Conservation (phyloP, 2,797 vertebrate genomes). For the Silurus lanzhouensis region DNA sequence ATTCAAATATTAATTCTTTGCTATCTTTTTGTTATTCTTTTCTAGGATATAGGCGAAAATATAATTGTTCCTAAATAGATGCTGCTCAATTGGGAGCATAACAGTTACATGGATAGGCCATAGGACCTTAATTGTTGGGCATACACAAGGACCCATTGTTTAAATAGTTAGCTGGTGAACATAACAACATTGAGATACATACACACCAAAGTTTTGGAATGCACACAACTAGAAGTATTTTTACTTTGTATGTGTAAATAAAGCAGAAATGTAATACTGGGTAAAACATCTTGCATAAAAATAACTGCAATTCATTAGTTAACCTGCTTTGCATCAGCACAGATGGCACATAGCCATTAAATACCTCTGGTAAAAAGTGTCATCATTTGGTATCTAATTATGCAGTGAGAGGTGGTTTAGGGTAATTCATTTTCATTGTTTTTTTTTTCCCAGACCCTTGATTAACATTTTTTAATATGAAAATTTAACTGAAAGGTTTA, state of each 20-base stretch:
- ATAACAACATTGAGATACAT: not conserved
- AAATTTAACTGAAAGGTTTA: not conserved
- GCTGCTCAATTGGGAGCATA: not conserved
- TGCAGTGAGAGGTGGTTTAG: not conserved
- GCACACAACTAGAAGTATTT: not conserved
- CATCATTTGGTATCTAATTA: constrained; percentile 8
- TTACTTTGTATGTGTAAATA: not conserved
- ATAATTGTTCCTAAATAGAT: not conserved
- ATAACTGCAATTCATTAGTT: not conserved
- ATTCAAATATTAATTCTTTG: too few species aligned
- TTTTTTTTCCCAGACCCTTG: not conserved
- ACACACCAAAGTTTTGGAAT: not conserved
- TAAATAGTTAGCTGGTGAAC: not conserved
- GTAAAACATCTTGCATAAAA: not conserved
- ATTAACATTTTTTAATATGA: constrained; percentile 12
- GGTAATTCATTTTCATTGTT: not conserved
- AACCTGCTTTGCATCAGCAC: not conserved
- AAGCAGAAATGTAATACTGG: not conserved
- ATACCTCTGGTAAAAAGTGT: constrained; percentile 21
- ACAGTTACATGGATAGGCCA: not conserved
- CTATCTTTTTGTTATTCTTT: too few species aligned
- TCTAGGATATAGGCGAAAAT: too few species aligned
- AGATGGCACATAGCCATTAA: constrained; percentile 17
- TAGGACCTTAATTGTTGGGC: not conserved
- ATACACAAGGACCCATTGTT: not conserved